Evolutionary conservation across 2,113 vertebrate genomes (phyloP).

Genomic region (Cnemophilus loriae): DNA sequence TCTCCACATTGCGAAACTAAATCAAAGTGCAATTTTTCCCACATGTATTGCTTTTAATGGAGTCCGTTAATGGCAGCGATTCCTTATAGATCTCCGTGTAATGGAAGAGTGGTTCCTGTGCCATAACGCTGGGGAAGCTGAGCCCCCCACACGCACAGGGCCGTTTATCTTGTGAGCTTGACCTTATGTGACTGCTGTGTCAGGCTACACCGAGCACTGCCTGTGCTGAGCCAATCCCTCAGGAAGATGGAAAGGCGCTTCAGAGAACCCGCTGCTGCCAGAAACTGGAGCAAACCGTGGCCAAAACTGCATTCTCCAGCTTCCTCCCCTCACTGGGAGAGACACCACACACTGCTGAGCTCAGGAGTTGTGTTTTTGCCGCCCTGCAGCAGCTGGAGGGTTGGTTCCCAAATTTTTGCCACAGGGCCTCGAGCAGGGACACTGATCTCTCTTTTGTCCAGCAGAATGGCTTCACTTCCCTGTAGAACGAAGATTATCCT

Average conservation of each 20-base stretch:
- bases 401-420: not conserved
- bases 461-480: not conserved
- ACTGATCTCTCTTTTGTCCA: not conserved
- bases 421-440: not conserved
- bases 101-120: conserved; percentile 62
- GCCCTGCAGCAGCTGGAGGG: accelerated
- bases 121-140: conserved; percentile 32
- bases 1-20: conserved; percentile 75
- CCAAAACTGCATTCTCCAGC: not conserved
- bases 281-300: not conserved
- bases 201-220: not conserved
- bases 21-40: conserved; percentile 79
- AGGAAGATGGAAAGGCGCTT: not conserved
- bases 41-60: conserved; percentile 77
- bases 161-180: conserved; percentile 34
- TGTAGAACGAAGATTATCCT: not conserved
- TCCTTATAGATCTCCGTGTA: conserved; percentile 68
- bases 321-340: not conserved
- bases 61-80: conserved; percentile 73
- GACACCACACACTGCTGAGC: not conserved
- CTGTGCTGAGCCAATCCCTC: not conserved
- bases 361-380: not conserved
- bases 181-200: conserved; percentile 22
- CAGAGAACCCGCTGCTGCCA: not conserved
- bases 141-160: not conserved